These are phyloP conservation scores for Cyanoramphus novaezelandiae DNA, from an alignment of 2,113 vertebrate genomes.

Conservation along the genomic window DNA sequence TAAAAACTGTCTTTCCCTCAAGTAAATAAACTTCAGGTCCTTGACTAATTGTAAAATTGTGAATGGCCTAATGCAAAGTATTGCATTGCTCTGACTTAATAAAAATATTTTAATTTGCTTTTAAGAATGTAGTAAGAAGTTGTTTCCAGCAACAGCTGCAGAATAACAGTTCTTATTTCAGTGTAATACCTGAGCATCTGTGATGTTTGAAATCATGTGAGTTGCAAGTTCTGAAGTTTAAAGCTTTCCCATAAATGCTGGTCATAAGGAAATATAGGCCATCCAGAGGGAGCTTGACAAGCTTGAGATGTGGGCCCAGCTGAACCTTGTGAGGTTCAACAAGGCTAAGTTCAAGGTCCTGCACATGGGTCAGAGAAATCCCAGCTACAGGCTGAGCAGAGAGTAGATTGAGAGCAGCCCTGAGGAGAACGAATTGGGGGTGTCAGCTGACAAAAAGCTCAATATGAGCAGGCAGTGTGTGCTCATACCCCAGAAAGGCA, in stretches of 20 bases:
- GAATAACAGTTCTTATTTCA: background rate
- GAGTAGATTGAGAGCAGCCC: background rate
- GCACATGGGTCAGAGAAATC: background rate
- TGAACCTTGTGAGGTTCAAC: background rate
- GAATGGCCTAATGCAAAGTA: background rate
- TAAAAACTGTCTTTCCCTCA: background rate
- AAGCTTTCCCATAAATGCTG: constrained; percentile 54
- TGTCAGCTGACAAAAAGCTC: background rate
- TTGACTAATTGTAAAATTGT: background rate
- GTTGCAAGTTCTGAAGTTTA: constrained; percentile 53
- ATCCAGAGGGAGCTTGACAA: background rate
- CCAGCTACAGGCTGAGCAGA: background rate
- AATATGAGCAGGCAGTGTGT: background rate
- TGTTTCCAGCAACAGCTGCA: background rate
- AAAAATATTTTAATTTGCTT: background rate
- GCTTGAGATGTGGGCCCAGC: background rate
- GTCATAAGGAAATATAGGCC: constrained; percentile 60
- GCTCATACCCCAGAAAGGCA: background rate
- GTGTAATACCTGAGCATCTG: background rate
- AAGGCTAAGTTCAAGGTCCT: background rate
- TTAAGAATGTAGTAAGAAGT: background rate
- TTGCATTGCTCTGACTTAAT: background rate
- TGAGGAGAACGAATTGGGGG: background rate
- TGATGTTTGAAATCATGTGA: constrained; percentile 23
- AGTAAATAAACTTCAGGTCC: background rate